Evolutionary conservation across 2,797 vertebrate genomes (phyloP).

Genomic region (Cynopterus sphinx): DNA sequence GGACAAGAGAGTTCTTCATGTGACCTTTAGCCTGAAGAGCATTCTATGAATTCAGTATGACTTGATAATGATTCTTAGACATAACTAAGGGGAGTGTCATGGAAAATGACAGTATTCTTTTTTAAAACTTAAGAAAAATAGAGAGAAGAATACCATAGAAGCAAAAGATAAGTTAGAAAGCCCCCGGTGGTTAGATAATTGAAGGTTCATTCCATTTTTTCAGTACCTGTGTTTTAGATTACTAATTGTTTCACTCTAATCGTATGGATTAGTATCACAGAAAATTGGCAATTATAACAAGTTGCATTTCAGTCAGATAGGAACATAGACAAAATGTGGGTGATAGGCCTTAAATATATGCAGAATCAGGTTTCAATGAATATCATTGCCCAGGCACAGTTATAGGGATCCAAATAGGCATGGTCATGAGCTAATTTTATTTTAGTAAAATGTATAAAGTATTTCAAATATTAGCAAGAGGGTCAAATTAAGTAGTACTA

Average conservation of each 20-base stretch:
- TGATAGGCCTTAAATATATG: background rate
- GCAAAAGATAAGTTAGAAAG: slow-evolving; percentile 75
- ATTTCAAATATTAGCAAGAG: slow-evolving; percentile 52
- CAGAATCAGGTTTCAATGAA: slow-evolving; percentile 66
- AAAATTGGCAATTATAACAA: slow-evolving; percentile 77
- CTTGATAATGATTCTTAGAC: slow-evolving; percentile 35
- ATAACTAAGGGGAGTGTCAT: slow-evolving; percentile 52
- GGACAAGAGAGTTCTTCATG: background rate
- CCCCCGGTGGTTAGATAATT: slow-evolving; percentile 79
- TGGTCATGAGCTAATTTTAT: background rate
- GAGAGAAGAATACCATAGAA: slow-evolving; percentile 37
- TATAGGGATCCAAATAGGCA: background rate
- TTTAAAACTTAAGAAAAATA: slow-evolving; percentile 69
- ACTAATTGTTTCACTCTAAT: slow-evolving; percentile 73
- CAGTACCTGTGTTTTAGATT: slow-evolving; percentile 78
- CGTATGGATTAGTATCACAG: slow-evolving; percentile 71
- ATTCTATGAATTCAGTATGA: background rate
- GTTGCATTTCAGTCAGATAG: slow-evolving; percentile 65
- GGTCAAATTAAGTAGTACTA: background rate
- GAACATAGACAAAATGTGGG: slow-evolving; percentile 64
- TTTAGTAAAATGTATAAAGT: slow-evolving; percentile 21
- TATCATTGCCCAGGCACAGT: background rate
- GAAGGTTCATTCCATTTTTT: slow-evolving; percentile 31
- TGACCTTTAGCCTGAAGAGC: background rate
- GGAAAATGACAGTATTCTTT: slow-evolving; percentile 57